Conservation (phyloP, 2,113 vertebrate species). For the Etia nguti region DNA sequence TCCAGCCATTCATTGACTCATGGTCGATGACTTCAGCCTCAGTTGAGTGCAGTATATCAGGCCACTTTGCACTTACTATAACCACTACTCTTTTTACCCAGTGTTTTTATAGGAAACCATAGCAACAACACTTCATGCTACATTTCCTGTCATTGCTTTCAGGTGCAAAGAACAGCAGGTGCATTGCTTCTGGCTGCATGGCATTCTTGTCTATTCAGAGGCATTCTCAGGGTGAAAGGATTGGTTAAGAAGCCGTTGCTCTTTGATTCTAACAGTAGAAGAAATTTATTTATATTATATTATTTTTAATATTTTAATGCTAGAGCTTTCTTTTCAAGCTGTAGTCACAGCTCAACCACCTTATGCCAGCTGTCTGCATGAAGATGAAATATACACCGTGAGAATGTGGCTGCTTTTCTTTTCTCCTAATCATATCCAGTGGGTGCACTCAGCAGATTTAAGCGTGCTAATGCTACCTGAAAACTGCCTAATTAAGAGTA, state of each 20-base stretch:
- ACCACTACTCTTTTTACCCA: neutral
- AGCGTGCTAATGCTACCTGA: neutral
- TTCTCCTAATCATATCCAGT: neutral
- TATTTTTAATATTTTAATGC: neutral
- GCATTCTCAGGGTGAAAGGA: neutral
- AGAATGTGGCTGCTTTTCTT: neutral
- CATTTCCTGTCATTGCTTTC: neutral
- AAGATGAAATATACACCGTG: neutral
- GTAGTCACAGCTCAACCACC: neutral
- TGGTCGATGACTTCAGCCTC: neutral
- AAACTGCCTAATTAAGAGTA: neutral
- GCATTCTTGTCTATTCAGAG: neutral
- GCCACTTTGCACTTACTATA: neutral
- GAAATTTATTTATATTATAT: neutral
- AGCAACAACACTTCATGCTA: constrained; percentile 5
- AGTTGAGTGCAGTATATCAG: neutral
- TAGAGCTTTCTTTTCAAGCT: neutral
- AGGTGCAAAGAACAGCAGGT: neutral
- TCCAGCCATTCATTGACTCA: neutral
- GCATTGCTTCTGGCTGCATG: neutral
- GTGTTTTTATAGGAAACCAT: constrained; percentile 1
- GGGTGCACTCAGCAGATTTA: neutral
- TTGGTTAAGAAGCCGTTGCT: neutral
- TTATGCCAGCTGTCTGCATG: neutral
- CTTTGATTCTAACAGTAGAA: neutral